phyloP scores from a whole-genome alignment of 2,888 invertebrate genomes.

The Diadromus collaris region DNA sequence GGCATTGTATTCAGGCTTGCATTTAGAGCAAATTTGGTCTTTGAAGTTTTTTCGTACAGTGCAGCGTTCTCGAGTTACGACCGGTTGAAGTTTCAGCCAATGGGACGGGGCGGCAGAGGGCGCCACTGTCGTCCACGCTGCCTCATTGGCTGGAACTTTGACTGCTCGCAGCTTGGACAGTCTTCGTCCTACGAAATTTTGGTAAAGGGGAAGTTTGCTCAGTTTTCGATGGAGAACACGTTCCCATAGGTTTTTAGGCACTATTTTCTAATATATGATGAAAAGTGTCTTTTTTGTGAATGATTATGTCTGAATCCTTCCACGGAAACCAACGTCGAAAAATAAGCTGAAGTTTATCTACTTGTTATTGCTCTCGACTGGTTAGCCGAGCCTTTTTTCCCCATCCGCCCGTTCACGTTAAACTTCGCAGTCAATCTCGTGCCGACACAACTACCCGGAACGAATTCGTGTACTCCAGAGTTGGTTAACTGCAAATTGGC shows the following conservation, averaged over 20 bases:
- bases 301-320: not conserved
- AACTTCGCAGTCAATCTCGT: conserved; percentile 9
- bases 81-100: conserved; percentile 2
- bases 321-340: not conserved
- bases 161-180: not conserved
- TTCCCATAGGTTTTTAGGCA: not conserved
- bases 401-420: conserved; percentile 5
- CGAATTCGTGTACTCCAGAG: conserved; percentile 31
- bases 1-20: not conserved
- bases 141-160: conserved; percentile 4
- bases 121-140: not conserved
- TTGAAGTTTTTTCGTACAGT: conserved; percentile 7
- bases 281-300: not conserved
- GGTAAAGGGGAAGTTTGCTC: conserved; percentile 2
- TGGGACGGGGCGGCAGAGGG: not conserved
- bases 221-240: conserved; percentile 6
- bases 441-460: conserved; percentile 20
- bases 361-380: not conserved
- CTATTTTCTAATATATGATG: not conserved
- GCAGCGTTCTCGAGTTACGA: not conserved
- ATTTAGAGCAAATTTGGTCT: not conserved
- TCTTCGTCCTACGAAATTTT: not conserved
- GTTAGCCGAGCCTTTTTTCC: not conserved
- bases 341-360: not conserved
- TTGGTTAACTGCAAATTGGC: conserved; percentile 47